Base-by-base conservation (phyloP, 2,797 vertebrate genomes). In the Acanthurus leucopareius region DNA sequence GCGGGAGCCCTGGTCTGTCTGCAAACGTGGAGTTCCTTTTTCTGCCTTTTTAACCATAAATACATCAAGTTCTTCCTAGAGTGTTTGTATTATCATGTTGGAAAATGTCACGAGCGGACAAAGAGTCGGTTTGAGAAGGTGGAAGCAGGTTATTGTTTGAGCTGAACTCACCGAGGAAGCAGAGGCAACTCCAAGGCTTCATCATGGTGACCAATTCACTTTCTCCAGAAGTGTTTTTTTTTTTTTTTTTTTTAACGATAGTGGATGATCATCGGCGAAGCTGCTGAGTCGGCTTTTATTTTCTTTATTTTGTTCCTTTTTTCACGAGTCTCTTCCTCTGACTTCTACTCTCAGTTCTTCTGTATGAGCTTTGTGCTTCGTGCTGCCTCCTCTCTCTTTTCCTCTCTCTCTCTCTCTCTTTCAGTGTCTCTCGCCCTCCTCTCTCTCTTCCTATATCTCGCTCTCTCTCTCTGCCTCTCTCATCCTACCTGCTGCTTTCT, bases 151-250 rank as follows among this genome's bases (percentile, higher is more conserved):
- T 40, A 5, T 40, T 10, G 38, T 40, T 8, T 52, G 42, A 73
- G 44, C 15, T 77, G 8, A 65, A 91, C 91, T 92, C 83, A 92
- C 89, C 75, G 8, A 91, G 84, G 79, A 90, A 65, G 68, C 70
- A 79, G 73, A 91, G 25, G 4, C 1, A 44, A 69, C 54, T 40
- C 71, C 62, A 59, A 25, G 10, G 16, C 69, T 73, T 82, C 79
- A 82, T 84, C 63, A 4, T 77, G 44, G 0, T 54, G 57, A 19
- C 11, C 5, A 25, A 5, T 53, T 56, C 1, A 14, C 35, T 32
- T 69, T 40, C 38, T 40, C 38, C 10, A 10, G 38, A 7, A 10
- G 38, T 2, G 10, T 40, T 11, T 75, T 32, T 52, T 20, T 70
- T 38, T 64, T 70, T 38, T 64, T 58, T 16, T 52, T 53, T 32